Evolutionary conservation across 2,888 invertebrate species (phyloP).

Genomic region (Leptothorax acervorum): DNA sequence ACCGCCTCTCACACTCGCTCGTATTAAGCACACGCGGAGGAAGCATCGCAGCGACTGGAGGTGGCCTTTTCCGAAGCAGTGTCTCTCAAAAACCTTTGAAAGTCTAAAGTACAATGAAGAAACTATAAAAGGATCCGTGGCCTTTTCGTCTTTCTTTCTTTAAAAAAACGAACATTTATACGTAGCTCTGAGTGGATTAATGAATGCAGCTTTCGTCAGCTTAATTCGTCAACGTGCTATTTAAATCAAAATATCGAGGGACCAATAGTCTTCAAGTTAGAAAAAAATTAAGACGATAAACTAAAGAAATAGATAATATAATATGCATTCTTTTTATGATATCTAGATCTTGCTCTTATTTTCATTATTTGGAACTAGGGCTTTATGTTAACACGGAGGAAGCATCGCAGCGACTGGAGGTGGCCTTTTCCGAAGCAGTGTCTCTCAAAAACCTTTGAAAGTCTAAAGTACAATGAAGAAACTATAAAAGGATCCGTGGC

Average conservation of each 20-base stretch:
- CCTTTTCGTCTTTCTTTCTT: background rate
- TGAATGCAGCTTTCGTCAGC: background rate
- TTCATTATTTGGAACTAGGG: background rate
- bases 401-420: no score
- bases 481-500: background rate
- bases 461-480: background rate
- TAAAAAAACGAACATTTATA: background rate
- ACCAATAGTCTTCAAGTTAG: background rate
- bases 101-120: background rate
- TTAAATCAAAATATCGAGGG: background rate
- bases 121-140: background rate
- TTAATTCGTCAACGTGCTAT: background rate
- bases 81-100: background rate
- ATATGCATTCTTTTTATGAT: background rate
- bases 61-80: slow-evolving; percentile 50
- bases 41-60: slow-evolving; percentile 23
- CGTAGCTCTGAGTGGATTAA: background rate
- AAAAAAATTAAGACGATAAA: background rate
- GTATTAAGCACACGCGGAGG: slow-evolving; percentile 68
- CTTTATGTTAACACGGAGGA: background rate
- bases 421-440: slow-evolving; percentile 56
- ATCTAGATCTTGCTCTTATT: background rate
- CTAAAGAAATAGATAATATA: background rate
- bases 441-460: slow-evolving; percentile 21
- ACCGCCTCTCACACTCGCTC: slow-evolving; percentile 59